A percentile compares a stretch with the other conserved stretches of the same genome.
phyloP scores from a whole-genome alignment of 2,113 vertebrate genomes.

The Aramus guarauna region DNA sequence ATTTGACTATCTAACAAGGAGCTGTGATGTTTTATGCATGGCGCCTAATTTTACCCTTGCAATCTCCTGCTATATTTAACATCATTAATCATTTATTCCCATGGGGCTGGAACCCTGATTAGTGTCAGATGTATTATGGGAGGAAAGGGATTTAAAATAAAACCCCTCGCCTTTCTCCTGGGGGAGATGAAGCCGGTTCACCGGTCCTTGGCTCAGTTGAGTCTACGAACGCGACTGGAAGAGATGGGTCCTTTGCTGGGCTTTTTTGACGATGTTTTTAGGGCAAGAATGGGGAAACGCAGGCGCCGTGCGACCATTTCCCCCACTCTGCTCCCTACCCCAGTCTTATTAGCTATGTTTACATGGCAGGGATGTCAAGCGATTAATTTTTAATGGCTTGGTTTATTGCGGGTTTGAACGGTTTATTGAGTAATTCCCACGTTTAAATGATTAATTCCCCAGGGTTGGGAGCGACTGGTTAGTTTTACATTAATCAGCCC shows the following conservation, averaged over 20 bases:
- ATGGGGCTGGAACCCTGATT: constrained; percentile 73
- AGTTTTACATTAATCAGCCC: constrained; percentile 66
- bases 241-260: rapidly evolving
- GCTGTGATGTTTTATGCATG: constrained; percentile 79
- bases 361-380: constrained; percentile 53
- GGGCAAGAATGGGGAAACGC: background rate
- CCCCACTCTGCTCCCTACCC: background rate
- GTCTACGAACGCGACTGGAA: rapidly evolving
- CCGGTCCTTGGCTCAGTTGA: background rate
- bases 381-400: constrained; percentile 75
- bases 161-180: background rate
- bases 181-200: background rate
- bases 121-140: constrained; percentile 65
- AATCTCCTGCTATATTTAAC: constrained; percentile 78
- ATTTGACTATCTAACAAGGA: constrained; percentile 59
- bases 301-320: rapidly evolving
- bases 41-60: constrained; percentile 67
- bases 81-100: constrained; percentile 76
- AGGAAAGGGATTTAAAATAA: constrained; percentile 5
- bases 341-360: constrained; percentile 51
- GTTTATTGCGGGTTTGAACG: constrained; percentile 70
- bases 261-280: background rate
- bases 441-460: constrained; percentile 73
- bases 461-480: constrained; percentile 58
- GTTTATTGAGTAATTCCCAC: constrained; percentile 75